These are phyloP conservation scores for Orthosia incerta DNA, from an alignment of 2,888 invertebrate species.

Conservation along the genomic window DNA sequence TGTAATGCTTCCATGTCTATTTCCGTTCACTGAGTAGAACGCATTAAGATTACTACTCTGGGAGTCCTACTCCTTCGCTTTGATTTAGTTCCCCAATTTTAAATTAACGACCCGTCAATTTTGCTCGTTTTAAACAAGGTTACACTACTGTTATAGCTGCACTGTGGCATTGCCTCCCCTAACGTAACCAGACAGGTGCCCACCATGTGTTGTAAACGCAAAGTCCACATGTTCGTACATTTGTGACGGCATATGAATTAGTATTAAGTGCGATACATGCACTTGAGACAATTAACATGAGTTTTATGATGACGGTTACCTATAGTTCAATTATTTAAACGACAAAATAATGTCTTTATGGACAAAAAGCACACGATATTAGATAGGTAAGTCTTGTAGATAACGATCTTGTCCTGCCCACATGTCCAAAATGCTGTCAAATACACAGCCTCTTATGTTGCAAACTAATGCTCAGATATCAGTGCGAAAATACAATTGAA, in stretches of 20 bases:
- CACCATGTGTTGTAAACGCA: slow-evolving; percentile 59
- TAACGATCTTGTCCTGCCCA: too few relatives aligned
- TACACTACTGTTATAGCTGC: slow-evolving; percentile 19
- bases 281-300: slow-evolving; percentile 38
- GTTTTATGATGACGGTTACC: neutral
- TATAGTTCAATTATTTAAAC: neutral
- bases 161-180: slow-evolving; percentile 42
- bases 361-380: too few relatives aligned
- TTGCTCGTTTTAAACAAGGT: slow-evolving; percentile 6
- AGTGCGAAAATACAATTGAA: too few relatives aligned
- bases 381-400: too few relatives aligned
- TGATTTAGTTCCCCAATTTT: neutral
- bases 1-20: too few relatives aligned
- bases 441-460: too few relatives aligned
- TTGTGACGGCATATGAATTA: slow-evolving; percentile 51
- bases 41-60: too few relatives aligned
- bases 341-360: neutral
- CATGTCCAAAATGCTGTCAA: too few relatives aligned
- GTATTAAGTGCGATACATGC: slow-evolving; percentile 30
- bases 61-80: neutral
- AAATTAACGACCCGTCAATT: neutral
- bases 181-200: slow-evolving; percentile 62
- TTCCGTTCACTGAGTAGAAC: too few relatives aligned
- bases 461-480: too few relatives aligned
- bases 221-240: slow-evolving; percentile 50